Base-by-base conservation (phyloP, 2,888 invertebrate genomes). In the Lasius platythorax region DNA sequence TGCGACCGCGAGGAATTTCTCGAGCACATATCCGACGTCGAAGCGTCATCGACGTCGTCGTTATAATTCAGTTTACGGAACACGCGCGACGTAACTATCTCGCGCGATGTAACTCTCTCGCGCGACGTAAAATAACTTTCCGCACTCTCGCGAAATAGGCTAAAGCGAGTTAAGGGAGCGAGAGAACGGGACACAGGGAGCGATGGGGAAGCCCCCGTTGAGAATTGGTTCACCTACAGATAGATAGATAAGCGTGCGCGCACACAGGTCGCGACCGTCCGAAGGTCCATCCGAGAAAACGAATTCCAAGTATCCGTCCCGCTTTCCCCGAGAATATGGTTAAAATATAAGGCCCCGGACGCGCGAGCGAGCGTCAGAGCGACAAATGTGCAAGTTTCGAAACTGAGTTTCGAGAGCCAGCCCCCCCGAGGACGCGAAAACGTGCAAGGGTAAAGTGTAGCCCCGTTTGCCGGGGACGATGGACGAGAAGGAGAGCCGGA, bases 301-400 rank as follows among this genome's bases (percentile, higher is more conserved):
- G 83, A 87, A 87, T 88, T 87, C 72, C 64, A 67, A 43, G n/a
- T 53, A 53, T n/a, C 50, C n/a, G n/a, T 53, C 50, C 50, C 50
- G 8, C 8, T 28, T 68, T 78, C 70, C 6, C 63, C 46, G 70
- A 64, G 87, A 89, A 89, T 87, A 83, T 82, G 87, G 83, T 88
- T 89, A 84, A 85, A 85, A 85, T 61, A 76, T 81, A 82, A 82
- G 82, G 66, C 6, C 70, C 76, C 61, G 58, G 30, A 56, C 68
- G 78, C 23, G 58, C 23, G 58, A n/a, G 72, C 63, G 78, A 43
- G 61, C 53, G 72, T 61, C 50, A 23, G 64, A 66, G 67, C 86
- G 86, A 88, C 84, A 89, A 89, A 89, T 87, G 88, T 78, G 84
- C 88, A 88, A 89, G 87, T 89, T 89, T 87, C 67, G 82, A 89